These are phyloP conservation scores for Pantala flavescens DNA, from an alignment of 1,140 invertebrate species.

Conservation along the genomic window DNA sequence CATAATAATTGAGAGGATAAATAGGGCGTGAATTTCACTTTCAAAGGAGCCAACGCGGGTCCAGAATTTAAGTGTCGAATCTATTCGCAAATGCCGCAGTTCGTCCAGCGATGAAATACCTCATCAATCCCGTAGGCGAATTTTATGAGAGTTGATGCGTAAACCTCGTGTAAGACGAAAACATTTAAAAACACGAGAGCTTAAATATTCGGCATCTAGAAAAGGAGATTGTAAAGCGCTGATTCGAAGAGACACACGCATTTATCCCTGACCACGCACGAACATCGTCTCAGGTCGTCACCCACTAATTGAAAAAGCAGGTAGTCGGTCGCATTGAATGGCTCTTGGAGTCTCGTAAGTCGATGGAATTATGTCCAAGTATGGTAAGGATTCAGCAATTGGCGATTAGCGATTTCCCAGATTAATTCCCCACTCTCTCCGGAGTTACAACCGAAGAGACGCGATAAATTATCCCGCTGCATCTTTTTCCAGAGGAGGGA, in stretches of 20 bases:
- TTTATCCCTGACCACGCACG: constrained; percentile 7
- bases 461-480: not conserved
- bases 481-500: not conserved
- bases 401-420: not conserved
- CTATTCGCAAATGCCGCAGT: too few relatives aligned
- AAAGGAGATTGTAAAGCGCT: not conserved
- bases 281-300: not conserved
- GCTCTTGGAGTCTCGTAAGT: not conserved
- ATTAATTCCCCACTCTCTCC: not conserved
- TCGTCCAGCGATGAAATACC: too few relatives aligned
- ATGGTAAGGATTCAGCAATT: constrained; percentile 6
- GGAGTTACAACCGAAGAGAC: not conserved
- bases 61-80: too few relatives aligned
- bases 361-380: constrained; percentile 1
- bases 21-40: too few relatives aligned
- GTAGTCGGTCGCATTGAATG: not conserved
- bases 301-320: not conserved
- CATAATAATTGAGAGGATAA: too few relatives aligned
- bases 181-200: too few relatives aligned
- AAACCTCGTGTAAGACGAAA: too few relatives aligned
- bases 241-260: not conserved
- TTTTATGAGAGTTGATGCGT: too few relatives aligned
- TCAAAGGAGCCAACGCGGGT: too few relatives aligned
- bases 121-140: too few relatives aligned
- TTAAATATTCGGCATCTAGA: not conserved